Evolutionary conservation across 2,113 vertebrate genomes (phyloP).

Genomic region (Myiozetetes cayanensis): DNA sequence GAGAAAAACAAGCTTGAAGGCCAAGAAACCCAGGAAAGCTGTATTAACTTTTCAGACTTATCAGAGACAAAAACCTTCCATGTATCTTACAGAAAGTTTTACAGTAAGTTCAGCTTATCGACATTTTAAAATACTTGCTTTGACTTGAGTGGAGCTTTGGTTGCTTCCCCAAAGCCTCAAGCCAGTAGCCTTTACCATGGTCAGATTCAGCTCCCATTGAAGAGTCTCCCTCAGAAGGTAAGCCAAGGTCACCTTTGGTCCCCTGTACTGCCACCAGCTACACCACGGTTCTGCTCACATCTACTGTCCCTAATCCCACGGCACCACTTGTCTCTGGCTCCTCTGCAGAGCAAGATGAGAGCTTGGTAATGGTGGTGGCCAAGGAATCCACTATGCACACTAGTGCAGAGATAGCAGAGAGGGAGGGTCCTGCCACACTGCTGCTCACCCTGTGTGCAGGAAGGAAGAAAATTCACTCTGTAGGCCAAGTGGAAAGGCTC

Average conservation of each 20-base stretch:
- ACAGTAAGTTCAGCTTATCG: neutral
- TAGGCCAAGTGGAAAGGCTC: neutral
- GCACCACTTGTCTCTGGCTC: neutral
- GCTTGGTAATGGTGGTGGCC: neutral
- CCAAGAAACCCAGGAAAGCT: neutral
- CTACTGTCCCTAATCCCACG: no score
- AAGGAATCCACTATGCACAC: rapidly evolving
- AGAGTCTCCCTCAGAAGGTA: neutral
- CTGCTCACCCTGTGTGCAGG: rapidly evolving
- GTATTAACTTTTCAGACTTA: neutral
- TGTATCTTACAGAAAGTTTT: neutral
- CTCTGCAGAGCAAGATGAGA: neutral
- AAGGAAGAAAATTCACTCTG: neutral
- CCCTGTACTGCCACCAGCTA: neutral
- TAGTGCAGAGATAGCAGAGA: neutral
- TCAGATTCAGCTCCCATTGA: neutral
- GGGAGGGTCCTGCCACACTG: neutral
- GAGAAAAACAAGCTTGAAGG: no score
- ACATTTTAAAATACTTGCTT: neutral
- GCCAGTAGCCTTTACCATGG: neutral
- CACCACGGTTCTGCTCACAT: neutral
- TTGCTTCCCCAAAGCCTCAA: neutral
- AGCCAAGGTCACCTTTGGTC: neutral
- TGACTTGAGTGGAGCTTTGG: neutral
- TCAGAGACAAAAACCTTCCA: neutral